Conservation (phyloP, 1,140 invertebrate species). For the Argopecten irradians region DNA sequence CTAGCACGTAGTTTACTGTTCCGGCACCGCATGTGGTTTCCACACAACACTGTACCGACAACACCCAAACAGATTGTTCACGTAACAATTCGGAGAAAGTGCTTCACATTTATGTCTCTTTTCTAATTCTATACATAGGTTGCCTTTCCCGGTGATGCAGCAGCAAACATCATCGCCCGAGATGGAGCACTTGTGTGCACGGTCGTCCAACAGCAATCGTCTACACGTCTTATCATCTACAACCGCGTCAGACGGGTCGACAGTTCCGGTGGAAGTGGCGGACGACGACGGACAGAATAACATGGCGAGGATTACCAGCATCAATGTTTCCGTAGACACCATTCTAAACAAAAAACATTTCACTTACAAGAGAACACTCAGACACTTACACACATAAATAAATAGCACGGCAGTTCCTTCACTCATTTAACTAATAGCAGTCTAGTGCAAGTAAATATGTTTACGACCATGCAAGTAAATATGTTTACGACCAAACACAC, state of each 20-base stretch:
- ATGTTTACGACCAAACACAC: too few species aligned
- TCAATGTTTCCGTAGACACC: not conserved
- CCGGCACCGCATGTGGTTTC: not conserved
- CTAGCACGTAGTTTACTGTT: not conserved
- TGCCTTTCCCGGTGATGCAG: not conserved
- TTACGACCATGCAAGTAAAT: too few species aligned
- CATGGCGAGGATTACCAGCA: not conserved
- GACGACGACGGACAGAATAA: not conserved
- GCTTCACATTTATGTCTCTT: not conserved
- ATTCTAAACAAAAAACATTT: not conserved
- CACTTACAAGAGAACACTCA: too few species aligned
- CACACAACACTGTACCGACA: not conserved
- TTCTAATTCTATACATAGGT: not conserved
- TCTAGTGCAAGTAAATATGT: too few species aligned
- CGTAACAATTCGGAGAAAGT: not conserved
- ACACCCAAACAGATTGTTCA: not conserved
- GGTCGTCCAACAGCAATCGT: not conserved
- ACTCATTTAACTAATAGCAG: too few species aligned
- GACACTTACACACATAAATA: too few species aligned
- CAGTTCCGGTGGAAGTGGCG: not conserved
- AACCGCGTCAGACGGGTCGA: not conserved
- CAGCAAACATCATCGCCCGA: conserved; percentile 12
- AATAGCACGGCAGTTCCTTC: too few species aligned
- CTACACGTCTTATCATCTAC: not conserved
- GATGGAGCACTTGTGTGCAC: not conserved